These are phyloP conservation scores for Polylopha cassiicola DNA, from an alignment of 2,888 invertebrate genomes.

Conservation along the genomic window DNA sequence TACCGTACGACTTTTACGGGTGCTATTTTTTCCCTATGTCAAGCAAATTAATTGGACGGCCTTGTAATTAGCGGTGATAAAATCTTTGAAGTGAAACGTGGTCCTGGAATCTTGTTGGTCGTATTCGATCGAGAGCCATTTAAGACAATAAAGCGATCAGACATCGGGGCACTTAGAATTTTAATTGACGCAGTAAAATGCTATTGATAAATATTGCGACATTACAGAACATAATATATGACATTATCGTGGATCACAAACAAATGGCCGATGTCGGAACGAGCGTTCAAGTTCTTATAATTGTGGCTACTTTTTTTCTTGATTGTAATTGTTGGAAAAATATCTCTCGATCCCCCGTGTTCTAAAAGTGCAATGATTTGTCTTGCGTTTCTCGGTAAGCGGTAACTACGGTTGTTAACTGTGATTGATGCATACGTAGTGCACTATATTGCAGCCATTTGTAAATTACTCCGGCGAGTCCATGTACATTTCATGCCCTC, in stretches of 20 bases:
- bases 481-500: slow-evolving; percentile 14
- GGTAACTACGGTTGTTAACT: slow-evolving; percentile 9
- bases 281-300: slow-evolving; percentile 1
- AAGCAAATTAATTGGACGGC: slow-evolving; percentile 43
- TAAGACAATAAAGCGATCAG: slow-evolving; percentile 1
- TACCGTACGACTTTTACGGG: slow-evolving; percentile 20
- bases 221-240: too few relatives aligned
- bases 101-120: slow-evolving; percentile 6
- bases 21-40: slow-evolving; percentile 26
- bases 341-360: too few relatives aligned
- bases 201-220: slow-evolving; percentile 3
- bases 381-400: too few relatives aligned
- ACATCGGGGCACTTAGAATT: not conserved
- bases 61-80: slow-evolving; percentile 30
- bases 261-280: slow-evolving; percentile 1
- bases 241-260: too few relatives aligned
- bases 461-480: slow-evolving; percentile 15
- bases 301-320: too few relatives aligned
- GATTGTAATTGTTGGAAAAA: too few relatives aligned
- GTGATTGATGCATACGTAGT: too few relatives aligned
- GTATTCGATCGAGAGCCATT: too few relatives aligned
- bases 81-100: slow-evolving; percentile 23
- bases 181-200: slow-evolving; percentile 6
- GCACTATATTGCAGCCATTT: too few relatives aligned
- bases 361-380: too few relatives aligned